phyloP scores from a whole-genome alignment of 2,113 vertebrate species.

The crab-eating macaque (Macaca fascicularis) region DNA sequence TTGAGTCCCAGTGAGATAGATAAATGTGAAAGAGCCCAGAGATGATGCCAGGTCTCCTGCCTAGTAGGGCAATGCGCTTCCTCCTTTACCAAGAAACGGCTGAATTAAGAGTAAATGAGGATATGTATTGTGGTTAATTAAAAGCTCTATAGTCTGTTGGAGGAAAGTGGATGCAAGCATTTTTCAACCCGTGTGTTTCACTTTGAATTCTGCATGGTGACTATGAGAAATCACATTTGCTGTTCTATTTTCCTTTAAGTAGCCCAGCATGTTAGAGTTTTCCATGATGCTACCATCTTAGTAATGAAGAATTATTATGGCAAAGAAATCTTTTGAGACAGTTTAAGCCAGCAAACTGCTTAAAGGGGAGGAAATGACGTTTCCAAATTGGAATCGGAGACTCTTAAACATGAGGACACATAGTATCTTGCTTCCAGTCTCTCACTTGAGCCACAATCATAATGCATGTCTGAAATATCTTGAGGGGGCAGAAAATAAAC shows the following conservation, averaged over 20 bases:
- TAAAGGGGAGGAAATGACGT: conserved; percentile 43
- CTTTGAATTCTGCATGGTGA: background rate
- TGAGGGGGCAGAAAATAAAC: background rate
- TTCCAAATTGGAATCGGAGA: conserved; percentile 60
- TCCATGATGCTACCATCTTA: conserved; percentile 54
- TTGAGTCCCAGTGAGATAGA: background rate
- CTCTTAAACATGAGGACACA: conserved; percentile 51
- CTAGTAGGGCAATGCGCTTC: background rate
- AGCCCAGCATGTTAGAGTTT: conserved; percentile 8
- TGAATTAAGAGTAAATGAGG: background rate
- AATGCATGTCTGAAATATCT: conserved; percentile 6
- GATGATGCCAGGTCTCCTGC: background rate
- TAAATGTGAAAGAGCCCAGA: background rate
- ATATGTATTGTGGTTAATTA: background rate
- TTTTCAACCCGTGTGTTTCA: background rate
- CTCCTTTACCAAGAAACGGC: background rate
- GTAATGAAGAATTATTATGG: conserved; percentile 75
- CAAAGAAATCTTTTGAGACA: conserved; percentile 57
- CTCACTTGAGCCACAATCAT: conserved; percentile 34
- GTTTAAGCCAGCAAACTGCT: conserved; percentile 55
- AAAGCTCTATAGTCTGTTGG: background rate
- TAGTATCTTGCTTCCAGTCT: conserved; percentile 17
- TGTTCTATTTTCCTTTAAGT: background rate
- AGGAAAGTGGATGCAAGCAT: background rate
- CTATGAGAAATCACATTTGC: background rate